Evolutionary conservation across 2,797 vertebrate species (phyloP), one percentile per base, ranked within the genome.

Genomic region (Cheracebus regulus): DNA sequence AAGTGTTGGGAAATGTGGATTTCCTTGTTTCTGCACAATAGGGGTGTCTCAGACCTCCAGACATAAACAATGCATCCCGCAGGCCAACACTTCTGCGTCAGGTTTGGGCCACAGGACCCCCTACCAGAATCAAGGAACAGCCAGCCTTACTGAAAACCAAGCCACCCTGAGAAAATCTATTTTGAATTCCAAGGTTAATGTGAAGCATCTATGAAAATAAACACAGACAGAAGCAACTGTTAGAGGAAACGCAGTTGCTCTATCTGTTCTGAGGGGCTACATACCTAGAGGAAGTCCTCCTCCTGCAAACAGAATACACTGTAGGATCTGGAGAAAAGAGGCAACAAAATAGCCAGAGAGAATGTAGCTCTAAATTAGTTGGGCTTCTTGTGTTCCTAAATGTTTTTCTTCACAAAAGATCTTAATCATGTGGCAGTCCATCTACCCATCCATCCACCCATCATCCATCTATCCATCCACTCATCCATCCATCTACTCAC

Each of bases 171-270:
- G 30, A 48, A 92, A 93, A 75, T 30, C 36, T 26, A 19, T 57
- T 96, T 95, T 76, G 87, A 92, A 97, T 97, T 98, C 93, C 92
- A 97, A 90, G 97, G 92, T 96, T 89, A 88, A 58, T 70, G 36
- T 33, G 89, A 93, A 96, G 28, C 84, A 90, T 41, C 89, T 97
- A 85, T 94, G 76, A 95, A 98, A 97, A 97, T 88, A 97, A 96
- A 92, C 19, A 41, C 8, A n/a, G 70, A 52, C 4, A 3, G 86
- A 93, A 94, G 70, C 64, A 41, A 76, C 64, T 81, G 6, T 44
- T 44, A 82, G 79, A 61, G 75, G 33, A 26, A 82, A 67, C 11
- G 90, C 39, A 91, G 94, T 55, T 41, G 50, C 22, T 70, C 64
- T 41, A 9, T 33, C 58, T 90, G 30, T 64, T 58, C 88, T 61